Percentiles rank a stretch among this genome's conserved stretches.
phyloP scores from a whole-genome alignment of 2,113 vertebrate species.

The Poeciliopsis prolifica region DNA sequence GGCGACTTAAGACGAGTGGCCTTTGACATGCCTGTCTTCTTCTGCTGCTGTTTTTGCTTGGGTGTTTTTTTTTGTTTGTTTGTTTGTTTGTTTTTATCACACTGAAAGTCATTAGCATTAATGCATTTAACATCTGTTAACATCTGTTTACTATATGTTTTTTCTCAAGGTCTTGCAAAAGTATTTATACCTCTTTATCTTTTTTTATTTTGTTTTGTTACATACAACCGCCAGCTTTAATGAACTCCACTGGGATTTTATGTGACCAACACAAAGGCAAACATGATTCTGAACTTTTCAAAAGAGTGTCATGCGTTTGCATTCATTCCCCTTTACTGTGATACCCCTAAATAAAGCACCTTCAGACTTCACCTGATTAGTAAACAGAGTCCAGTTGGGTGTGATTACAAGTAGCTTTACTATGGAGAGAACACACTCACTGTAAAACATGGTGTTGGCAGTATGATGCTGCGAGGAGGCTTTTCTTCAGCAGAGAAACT shows the following conservation, averaged over 20 bases:
- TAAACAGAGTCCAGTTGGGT: too few species aligned
- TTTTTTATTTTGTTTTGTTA: not conserved
- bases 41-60: constrained; percentile 33
- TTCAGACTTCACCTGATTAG: too few species aligned
- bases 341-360: too few species aligned
- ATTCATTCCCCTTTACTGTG: too few species aligned
- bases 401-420: too few species aligned
- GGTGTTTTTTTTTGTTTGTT: too few species aligned
- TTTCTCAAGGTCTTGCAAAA: not conserved
- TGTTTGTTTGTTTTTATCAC: too few species aligned
- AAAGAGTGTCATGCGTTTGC: not conserved
- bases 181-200: not conserved
- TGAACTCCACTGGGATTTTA: not conserved
- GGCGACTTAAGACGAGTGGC: constrained; percentile 49
- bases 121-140: too few species aligned
- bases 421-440: too few species aligned
- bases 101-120: too few species aligned
- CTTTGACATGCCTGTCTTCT: constrained; percentile 50
- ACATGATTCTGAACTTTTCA: not conserved
- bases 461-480: not conserved
- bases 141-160: not conserved
- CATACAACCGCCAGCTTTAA: not conserved
- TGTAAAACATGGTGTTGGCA: not conserved
- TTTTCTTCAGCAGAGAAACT: not conserved
- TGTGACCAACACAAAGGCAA: not conserved